Base-by-base conservation (phyloP, 35 echinoderm and acorn worm genomes). In the Strongylocentrotus purpuratus region DNA sequence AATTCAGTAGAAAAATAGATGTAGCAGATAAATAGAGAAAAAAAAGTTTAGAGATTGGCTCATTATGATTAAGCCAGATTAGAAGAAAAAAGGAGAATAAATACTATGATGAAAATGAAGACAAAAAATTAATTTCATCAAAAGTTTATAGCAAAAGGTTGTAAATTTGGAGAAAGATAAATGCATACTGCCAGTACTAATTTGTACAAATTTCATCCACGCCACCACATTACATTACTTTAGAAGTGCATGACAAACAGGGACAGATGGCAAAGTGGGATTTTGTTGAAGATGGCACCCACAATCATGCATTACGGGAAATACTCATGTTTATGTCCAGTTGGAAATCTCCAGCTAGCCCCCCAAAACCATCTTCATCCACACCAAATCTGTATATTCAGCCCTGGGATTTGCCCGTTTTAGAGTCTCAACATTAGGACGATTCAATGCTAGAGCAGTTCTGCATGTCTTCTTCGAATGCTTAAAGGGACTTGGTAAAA, bases 291-390 rank as follows among this genome's bases (percentile, higher is more conserved):
- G 65, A 78, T 78, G 65, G 65, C 2, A 78, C 65, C 65, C 20
- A 28, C 65, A 78, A 78, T n/a, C 65, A 78, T 78, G 65, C 65
- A 31, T 78, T 78, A 78, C n/a, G 65, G 65, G 65, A 78, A 41
- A 78, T 78, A 22, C 65, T 78, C 20, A 78, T 78, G 65, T 78
- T 78, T 78, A 78, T 18, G 65, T 78, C 65, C 65, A 78, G 25
- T 28, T 78, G 65, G 20, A 78, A 78, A 78, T 78, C 65, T 78
- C 65, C 20, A 78, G 5, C 7, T 78, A 78, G 65, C 65, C 20
- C 65, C 65, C 65, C 65, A 78, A 78, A 78, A 78, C 20, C 65
- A 78, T 78, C 65, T 78, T 78, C 65, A 78, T 78, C 65, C 65
- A 28, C 7, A 18, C 28, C 65, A 78, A 78, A 78, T 78, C 65